Base-by-base conservation (phyloP, 2,113 vertebrate genomes). In the Pycnonotus jocosus region DNA sequence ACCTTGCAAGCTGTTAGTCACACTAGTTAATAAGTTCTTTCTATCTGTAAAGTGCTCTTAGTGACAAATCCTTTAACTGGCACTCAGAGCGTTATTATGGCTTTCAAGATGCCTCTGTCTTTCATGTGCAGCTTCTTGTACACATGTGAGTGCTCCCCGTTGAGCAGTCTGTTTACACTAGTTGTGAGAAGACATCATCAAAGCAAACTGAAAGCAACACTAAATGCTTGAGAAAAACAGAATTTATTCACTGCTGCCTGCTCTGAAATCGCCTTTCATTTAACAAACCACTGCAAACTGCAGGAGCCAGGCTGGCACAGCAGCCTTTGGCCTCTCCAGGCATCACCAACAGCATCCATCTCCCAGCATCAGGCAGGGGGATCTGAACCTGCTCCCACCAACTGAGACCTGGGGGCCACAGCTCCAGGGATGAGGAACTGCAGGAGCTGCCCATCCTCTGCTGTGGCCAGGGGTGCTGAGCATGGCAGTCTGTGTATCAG, bases 81-180 rank as follows among this genome's bases (percentile, higher is more conserved):
- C 94, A 95, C 94, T 95, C 94, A 73, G 94, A 92, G 86, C 60
- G 5, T 93, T 91, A 95, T 92, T 94, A 95, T 64, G 95, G 91
- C 95, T 96, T 96, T 96, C 89, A 88, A 95, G 95, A 95, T 92
- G 95, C 96, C 94, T 96, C 95, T 91, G 96, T 89, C 96, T 97
- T 96, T 96, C 96, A 96, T 90, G 95, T 91, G 95, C 94, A 81
- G 95, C 94, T 95, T 77, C 95, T 88, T 44, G 92, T 95, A 95
- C 94, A 95, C 96, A 92, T 96, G 96, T 92, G 93, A 95, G 91
- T 86, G 86, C 95, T 93, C 96, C 96, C 96, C 18, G 51, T 79
- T 50, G 93, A 6, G 91, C 93, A 83, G 92, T 74, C 96, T 96
- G 96, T 94, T 95, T 91, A 95, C 93, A 95, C 87, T 81, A 22